Base-by-base conservation (phyloP, 2,888 invertebrate species). In the Icerya purchasi region DNA sequence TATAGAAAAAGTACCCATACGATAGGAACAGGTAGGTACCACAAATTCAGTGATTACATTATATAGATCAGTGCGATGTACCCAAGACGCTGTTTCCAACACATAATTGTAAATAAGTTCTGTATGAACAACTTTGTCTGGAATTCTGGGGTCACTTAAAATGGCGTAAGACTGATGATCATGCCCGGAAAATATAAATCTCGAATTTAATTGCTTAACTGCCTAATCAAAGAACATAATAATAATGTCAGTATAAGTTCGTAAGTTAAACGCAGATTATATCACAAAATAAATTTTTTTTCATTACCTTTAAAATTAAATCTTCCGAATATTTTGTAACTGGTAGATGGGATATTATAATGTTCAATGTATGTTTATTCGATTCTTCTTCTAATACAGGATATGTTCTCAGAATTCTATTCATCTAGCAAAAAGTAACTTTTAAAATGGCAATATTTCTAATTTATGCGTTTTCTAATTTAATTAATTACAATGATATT, bases 21-120 rank as follows among this genome's bases (percentile, higher is more conserved):
- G 79, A 71, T 97, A 97, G 0, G 92, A 93, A 69, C 90, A 91
- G 0, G 96, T 93, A 1, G 96, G 96, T 64, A 92, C 85, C 71
- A 84, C 80, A 56, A 96, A 78, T 75, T 96, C 94, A 66, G 80
- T 76, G 62, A 81, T 69, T 20, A 70, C 64, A 18, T 75, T 74
- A 36, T 36, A 36, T 36, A 36, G 14, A 36, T 36, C 49, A 3
- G 56, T 25, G n/a, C 36, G 56, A 36, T 57, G 24, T 22, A 52
- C 52, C 2, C 22, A 52, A 55, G 36, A 56, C 3, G 56, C 56
- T 5, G 60, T 8, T 14, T 36, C 36, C 8, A 36, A 8, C 36
- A 36, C 14, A 8, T 36, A 5, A 14, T 36, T 36, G 14, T 36
- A 36, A 36, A 8, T 8, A 8, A 36, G 36, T 5, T 36, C 14